Base-by-base conservation (phyloP, 2,888 invertebrate genomes). In the Tipula vernalis region DNA sequence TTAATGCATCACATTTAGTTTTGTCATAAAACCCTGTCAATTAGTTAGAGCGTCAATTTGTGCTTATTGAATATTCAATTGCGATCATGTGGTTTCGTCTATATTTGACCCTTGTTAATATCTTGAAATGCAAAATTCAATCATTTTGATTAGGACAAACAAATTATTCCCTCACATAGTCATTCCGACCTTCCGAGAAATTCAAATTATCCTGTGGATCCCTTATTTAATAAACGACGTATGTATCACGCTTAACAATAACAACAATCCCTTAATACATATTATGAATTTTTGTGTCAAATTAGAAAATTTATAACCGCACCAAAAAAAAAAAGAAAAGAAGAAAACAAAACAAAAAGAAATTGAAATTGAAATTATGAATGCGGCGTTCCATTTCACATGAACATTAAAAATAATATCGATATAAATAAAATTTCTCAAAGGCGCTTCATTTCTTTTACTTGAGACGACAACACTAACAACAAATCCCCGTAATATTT, bases 361-460 rank as follows among this genome's bases (percentile, higher is more conserved):
- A 71, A 28, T 28, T 28, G 28, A 28, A 28, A 28, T 28, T 28
- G 28, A 71, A 71, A 71, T 71, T 71, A 28, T 71, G 71, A 71
- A 71, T 71, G 71, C 71, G 71, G 71, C 28, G 28, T 28, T 71
- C 71, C 71, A 71, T 28, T 71, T 71, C 71, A 71, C 71, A 71
- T 71, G 71, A 71, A 71, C 71, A 71, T 71, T 71, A 71, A 71
- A 71, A 71, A 71, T 71, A 71, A 71, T 71, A 71, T 71, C 71
- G 28, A 71, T 71, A 71, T 71, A 71, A 71, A 71, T 71, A 71
- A 71, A 71, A 71, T 28, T 12, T 28, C 28, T 71, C 71, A 71
- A 71, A 71, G 71, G 71, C 71, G 71, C 71, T 71, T 71, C 71
- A 71, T 71, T 71, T 28, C 71, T 28, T 71, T 71, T 28, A 28